phyloP scores from a whole-genome alignment of 1,140 invertebrate genomes.

The Steinernema feltiae region DNA sequence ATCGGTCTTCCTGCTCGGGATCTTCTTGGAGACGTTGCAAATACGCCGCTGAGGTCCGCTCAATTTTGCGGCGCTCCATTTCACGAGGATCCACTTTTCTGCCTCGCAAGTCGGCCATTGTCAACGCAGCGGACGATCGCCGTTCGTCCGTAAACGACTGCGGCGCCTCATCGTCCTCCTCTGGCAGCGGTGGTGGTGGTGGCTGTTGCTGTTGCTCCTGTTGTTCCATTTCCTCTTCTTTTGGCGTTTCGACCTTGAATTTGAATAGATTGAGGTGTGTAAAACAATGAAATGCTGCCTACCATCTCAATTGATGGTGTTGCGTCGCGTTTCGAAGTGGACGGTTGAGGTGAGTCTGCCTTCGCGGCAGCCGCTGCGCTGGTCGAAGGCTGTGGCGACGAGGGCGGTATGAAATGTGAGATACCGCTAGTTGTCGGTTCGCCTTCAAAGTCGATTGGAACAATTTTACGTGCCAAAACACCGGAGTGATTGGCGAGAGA shows the following conservation, averaged over 20 bases:
- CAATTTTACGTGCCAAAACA: background rate
- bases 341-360: background rate
- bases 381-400: background rate
- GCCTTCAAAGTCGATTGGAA: conserved; percentile 1
- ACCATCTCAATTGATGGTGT: background rate
- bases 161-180: conserved; percentile 17
- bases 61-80: conserved; percentile 66
- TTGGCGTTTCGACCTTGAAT: background rate
- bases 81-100: conserved; percentile 7
- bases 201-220: no score
- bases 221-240: no score
- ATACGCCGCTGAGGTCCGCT: conserved; percentile 76
- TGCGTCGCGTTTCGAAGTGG: background rate
- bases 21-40: conserved; percentile 70
- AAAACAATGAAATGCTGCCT: background rate
- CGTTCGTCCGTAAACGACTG: background rate
- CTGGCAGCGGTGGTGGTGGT: no score
- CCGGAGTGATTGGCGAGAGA: background rate
- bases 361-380: background rate
- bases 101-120: conserved; percentile 19
- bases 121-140: background rate
- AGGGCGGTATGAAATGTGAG: no score
- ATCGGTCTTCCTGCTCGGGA: conserved; percentile 77
- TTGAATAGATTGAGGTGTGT: background rate
- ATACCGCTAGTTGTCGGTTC: background rate